Evolutionary conservation across 2,113 vertebrate species (phyloP).

Genomic region (Chloroceryle aenea): DNA sequence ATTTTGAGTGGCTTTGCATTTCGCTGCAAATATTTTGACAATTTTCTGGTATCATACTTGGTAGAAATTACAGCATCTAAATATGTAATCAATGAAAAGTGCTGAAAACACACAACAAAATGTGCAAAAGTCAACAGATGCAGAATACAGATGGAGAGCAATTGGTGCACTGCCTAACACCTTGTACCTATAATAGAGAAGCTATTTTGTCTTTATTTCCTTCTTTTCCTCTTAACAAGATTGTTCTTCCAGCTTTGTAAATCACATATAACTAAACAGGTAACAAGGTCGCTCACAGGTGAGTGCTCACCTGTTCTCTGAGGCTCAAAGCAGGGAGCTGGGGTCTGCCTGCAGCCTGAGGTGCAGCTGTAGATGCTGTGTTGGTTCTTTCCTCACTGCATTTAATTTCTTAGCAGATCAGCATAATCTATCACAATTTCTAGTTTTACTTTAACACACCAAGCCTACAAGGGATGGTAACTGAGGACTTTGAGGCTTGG

Average conservation of each 20-base stretch:
- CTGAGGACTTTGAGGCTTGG: not conserved
- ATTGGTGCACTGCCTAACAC: not conserved
- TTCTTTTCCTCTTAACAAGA: conserved; percentile 36
- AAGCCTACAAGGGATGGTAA: not conserved
- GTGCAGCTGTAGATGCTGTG: not conserved
- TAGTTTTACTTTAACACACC: not conserved
- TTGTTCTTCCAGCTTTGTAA: conserved; percentile 18
- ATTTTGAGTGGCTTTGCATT: not conserved
- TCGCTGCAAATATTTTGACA: conserved; percentile 3
- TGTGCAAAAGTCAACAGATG: conserved; percentile 35
- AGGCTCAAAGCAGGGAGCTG: not conserved
- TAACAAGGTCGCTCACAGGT: not conserved
- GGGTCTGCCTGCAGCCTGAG: not conserved
- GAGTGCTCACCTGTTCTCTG: not conserved
- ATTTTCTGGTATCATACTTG: not conserved
- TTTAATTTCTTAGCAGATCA: not conserved
- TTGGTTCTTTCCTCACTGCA: accelerated
- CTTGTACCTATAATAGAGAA: conserved; percentile 22
- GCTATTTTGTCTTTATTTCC: conserved; percentile 36
- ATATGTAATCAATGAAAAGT: conserved; percentile 23
- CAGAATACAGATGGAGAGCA: not conserved
- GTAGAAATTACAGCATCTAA: conserved; percentile 1
- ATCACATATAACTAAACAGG: not conserved
- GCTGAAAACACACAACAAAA: not conserved
- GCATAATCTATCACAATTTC: not conserved